Base-by-base conservation (phyloP, 2,113 vertebrate genomes). In the Paedocypris sp. region DNA sequence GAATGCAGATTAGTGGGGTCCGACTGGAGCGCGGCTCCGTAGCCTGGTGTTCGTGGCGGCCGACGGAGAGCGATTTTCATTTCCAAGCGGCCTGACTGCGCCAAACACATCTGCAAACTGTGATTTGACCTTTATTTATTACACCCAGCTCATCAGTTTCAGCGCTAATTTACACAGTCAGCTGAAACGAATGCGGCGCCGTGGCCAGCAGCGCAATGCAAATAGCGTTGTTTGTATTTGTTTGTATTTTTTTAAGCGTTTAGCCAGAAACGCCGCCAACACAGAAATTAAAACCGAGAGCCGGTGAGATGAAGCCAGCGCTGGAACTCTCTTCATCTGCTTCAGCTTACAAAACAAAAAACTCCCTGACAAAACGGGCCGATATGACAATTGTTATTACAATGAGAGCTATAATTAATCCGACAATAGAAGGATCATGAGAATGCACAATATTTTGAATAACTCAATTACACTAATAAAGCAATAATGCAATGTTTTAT, bases 71-170 rank as follows among this genome's bases (percentile, higher is more conserved):
- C 38, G 70, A 67, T 71, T 70, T 78, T 70, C 77, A 79, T 77
- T 75, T 75, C 63, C 70, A 69, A 82, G 76, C 47, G 63, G 12
- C 59, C 70, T 68, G 67, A 66, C 42, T 48, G 26, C 66, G 42
- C 78, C 68, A 60, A 42, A 62, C 77, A 83, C 80, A 84, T 87
- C 81, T 86, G 83, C 80, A 85, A 84, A 82, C 77, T 77, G 71
- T 73, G 80, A 81, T 80, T 75, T 82, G 76, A 83, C 79, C 75
- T 83, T 80, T 84, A 79, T 87, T 82, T 84, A 79, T 77, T 81
- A 84, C 79, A 79, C 75, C 74, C 70, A 80, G 76, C 77, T 80
- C 78, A 79, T 85, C 76, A 80, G 76, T 80, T 79, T 78, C 74
- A 74, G 82, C 75, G 78, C 81, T 82, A 78, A 80, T 78, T 86